These are phyloP conservation scores for Ascaphus truei DNA, from an alignment of 2,113 vertebrate species.

Conservation along the genomic window DNA sequence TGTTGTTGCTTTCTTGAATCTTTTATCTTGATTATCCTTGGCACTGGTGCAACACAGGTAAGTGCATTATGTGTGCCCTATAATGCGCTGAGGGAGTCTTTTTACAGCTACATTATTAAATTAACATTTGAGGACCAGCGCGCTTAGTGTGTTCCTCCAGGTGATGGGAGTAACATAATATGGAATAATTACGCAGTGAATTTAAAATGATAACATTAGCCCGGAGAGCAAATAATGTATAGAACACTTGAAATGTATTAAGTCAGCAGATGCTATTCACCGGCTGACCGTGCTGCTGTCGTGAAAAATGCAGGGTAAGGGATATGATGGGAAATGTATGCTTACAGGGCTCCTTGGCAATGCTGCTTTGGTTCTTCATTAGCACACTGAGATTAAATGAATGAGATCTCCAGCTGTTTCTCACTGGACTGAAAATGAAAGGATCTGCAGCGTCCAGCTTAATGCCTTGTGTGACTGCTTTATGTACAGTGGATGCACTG, in stretches of 20 bases:
- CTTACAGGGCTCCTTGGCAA: not conserved
- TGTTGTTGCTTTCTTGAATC: not conserved
- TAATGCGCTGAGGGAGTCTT: too few relatives aligned
- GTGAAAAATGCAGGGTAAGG: not conserved
- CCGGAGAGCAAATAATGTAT: too few relatives aligned
- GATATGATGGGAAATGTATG: not conserved
- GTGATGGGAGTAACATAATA: too few relatives aligned
- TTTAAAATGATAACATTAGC: too few relatives aligned
- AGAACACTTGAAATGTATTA: too few relatives aligned
- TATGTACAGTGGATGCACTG: too few relatives aligned
- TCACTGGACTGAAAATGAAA: not conserved
- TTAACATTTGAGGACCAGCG: too few relatives aligned
- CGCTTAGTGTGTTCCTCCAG: too few relatives aligned
- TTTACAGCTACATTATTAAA: too few relatives aligned
- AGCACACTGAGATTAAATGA: conserved; percentile 10
- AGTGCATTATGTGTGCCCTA: not conserved
- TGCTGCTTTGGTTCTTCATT: conserved; percentile 1
- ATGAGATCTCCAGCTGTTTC: conserved; percentile 18
- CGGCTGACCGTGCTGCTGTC: not conserved
- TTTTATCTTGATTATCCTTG: not conserved
- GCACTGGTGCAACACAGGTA: conserved; percentile 21
- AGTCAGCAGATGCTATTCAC: not conserved
- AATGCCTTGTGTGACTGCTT: not conserved
- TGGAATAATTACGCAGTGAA: too few relatives aligned
- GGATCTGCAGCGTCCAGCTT: not conserved